Conservation (phyloP, 2,888 invertebrate genomes). For the Yponomeuta sedellus region DNA sequence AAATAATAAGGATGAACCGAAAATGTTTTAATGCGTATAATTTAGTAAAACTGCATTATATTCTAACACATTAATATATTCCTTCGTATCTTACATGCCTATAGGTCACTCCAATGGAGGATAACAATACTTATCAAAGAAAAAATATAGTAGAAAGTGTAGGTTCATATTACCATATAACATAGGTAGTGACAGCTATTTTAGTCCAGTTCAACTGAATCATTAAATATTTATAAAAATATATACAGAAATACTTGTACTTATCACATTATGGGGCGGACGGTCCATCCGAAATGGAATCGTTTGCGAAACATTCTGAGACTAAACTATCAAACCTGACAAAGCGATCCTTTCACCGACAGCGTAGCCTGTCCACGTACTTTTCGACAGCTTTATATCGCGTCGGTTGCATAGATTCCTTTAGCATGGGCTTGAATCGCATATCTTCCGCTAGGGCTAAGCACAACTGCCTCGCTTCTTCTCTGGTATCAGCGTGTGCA, state of each 20-base stretch:
- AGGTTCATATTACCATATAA: not conserved
- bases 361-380: constrained; percentile 78
- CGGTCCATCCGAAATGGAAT: not conserved
- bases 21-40: not conserved
- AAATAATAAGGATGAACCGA: not conserved
- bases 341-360: constrained; percentile 32
- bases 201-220: not conserved
- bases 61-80: not conserved
- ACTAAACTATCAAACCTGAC: not conserved
- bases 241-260: constrained; percentile 5
- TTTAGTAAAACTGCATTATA: not conserved
- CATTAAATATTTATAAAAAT: constrained; percentile 8
- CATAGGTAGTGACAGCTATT: not conserved
- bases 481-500: constrained; percentile 89
- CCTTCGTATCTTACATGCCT: constrained; percentile 19
- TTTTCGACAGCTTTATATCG: constrained; percentile 90
- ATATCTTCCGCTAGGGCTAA: constrained; percentile 82
- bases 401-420: constrained; percentile 87
- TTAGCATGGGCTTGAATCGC: constrained; percentile 84
- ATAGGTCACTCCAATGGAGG: constrained; percentile 51
- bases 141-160: not conserved
- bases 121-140: constrained; percentile 35
- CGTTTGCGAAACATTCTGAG: not conserved
- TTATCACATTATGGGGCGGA: constrained; percentile 23
- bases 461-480: constrained; percentile 87